A percentile compares a stretch with the other conserved stretches of the same genome.
phyloP scores from a whole-genome alignment of 2,888 invertebrate species.

The Troides aeacus region DNA sequence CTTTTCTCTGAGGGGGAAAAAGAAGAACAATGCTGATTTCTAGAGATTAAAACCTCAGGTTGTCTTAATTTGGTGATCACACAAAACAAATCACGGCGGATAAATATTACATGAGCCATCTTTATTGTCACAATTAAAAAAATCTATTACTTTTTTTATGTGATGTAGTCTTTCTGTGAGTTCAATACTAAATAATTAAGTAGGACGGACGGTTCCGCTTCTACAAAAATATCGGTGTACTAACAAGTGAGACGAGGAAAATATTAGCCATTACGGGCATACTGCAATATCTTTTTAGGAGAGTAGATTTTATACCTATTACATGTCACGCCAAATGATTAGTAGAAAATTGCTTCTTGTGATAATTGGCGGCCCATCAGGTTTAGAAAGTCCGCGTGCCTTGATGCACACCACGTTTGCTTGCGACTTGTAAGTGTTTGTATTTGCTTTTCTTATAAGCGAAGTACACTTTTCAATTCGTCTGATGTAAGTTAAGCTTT shows the following conservation, averaged over 20 bases:
- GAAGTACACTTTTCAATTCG: constrained; percentile 23
- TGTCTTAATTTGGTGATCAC: too few species aligned
- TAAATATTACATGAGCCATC: too few species aligned
- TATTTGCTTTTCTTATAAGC: constrained; percentile 27
- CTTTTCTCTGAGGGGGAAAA: too few species aligned
- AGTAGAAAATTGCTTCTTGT: constrained; percentile 67
- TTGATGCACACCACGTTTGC: constrained; percentile 22
- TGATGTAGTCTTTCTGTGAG: background rate
- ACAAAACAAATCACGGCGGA: too few species aligned
- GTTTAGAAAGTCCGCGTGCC: constrained; percentile 64
- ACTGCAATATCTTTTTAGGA: constrained; percentile 25
- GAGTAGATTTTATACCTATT: constrained; percentile 29
- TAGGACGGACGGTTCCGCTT: background rate
- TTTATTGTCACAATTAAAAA: too few species aligned
- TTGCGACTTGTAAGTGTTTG: constrained; percentile 16
- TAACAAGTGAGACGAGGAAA: constrained; percentile 13
- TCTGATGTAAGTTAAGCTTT: constrained; percentile 24
- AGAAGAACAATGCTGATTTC: too few species aligned
- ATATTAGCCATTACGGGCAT: background rate
- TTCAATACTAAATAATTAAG: background rate
- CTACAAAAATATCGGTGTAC: background rate
- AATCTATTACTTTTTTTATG: background rate
- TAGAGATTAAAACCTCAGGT: too few species aligned
- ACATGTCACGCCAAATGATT: constrained; percentile 30
- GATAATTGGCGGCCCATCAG: constrained; percentile 72